Base-by-base conservation (phyloP, 2,113 vertebrate species). In the Piprites chloris region DNA sequence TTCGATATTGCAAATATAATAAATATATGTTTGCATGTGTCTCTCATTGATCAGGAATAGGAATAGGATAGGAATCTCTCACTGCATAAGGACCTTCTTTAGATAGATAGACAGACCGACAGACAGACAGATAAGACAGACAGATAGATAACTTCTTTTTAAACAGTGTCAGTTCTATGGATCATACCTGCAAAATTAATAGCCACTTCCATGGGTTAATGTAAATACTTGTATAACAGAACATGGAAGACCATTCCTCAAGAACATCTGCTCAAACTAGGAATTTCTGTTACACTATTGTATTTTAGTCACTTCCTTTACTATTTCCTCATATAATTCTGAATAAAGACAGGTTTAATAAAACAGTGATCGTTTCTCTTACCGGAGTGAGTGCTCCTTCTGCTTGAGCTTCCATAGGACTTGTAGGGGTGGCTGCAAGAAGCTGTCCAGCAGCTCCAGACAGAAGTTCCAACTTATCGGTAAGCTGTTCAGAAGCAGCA, bases 331-430 rank as follows among this genome's bases (percentile, higher is more conserved):
- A 71, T 33, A 37, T 7, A 52, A 71, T 33, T 55, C 61, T 77
- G 47, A 91, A 89, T 53, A 88, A 84, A 78, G 39, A 49, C 28
- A 78, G 13, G 5, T 74, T 67, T n/a, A 47, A 58, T 39, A 75
- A 58, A 74, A 33, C 41, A 91, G 90, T n/a, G 30, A 97, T 77
- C 33, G 14, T 85, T 96, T 97, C 65, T 66, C 98, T 99, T 99
- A 99, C 99, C 98, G 98, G 99, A 75, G 99, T 99, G 62, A 99
- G 97, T 4, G 99, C 98, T 81, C 99, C 99, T 96, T 99, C 99
- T 9, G 99, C 99, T 97, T 99, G 98, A 33, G 99, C 99, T 81
- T 99, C 99, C 93, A 98, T 98, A 7, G 98, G 98, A 95, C 99
- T 99, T 91, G 99, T 99, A 62, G 99, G 98, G 11, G 99, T 99